phyloP scores from a whole-genome alignment of 2,113 vertebrate species.

The Tragelaphus scriptus region DNA sequence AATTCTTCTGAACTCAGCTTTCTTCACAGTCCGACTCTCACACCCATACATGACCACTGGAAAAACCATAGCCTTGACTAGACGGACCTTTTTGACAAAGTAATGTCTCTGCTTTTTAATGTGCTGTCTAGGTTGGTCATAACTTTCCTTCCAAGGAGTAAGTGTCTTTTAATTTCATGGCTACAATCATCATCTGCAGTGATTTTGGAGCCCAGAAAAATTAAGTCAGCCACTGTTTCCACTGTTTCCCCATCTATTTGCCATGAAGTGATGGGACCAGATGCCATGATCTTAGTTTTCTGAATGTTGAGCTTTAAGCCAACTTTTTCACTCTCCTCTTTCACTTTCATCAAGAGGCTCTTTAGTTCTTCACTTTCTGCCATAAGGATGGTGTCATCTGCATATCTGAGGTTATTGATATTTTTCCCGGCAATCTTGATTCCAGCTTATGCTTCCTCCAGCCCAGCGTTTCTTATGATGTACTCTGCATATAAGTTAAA shows the following conservation, averaged over 20 bases:
- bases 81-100: rapidly evolving
- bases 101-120: neutral
- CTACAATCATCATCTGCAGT: neutral
- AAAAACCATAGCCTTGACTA: neutral
- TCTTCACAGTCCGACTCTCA: neutral
- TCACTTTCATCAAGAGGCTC: neutral
- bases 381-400: neutral
- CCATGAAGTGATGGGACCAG: neutral
- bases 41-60: neutral
- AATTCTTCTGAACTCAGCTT: rapidly evolving
- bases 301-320: neutral
- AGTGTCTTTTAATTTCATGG: neutral
- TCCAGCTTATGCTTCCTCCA: neutral
- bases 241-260: neutral
- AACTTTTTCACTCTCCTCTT: neutral
- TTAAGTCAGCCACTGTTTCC: neutral
- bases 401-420: neutral
- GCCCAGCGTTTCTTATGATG: neutral
- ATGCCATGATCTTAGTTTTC: neutral
- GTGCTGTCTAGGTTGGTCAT: neutral
- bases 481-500: neutral
- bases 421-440: neutral
- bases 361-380: neutral
- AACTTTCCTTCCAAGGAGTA: neutral
- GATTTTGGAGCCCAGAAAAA: neutral